These are phyloP conservation scores for Strix aluco DNA, from an alignment of 2,113 vertebrate species.

Conservation along the genomic window DNA sequence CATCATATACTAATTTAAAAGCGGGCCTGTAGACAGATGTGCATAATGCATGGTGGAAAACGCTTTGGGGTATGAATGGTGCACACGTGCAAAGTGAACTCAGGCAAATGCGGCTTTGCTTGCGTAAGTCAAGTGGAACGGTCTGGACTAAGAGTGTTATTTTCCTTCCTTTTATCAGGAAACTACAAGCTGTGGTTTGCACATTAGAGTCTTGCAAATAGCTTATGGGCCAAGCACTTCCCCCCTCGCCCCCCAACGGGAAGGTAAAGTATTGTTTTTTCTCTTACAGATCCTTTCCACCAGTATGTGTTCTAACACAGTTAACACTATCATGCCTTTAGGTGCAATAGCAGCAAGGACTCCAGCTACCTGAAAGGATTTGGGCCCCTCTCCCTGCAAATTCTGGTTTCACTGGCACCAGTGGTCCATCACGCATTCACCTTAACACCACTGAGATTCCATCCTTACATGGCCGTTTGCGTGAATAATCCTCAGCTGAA, in stretches of 20 bases:
- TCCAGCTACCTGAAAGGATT: not conserved
- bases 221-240: not conserved
- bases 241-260: fast-evolving
- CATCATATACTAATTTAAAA: fast-evolving
- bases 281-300: fast-evolving
- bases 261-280: not conserved
- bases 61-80: not conserved
- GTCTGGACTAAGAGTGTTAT: not conserved
- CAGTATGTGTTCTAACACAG: not conserved
- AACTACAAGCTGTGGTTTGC: not conserved
- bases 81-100: not conserved
- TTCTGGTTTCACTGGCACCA: too few species aligned
- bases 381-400: not conserved
- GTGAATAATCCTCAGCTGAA: not conserved
- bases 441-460: not conserved
- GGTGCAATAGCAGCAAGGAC: not conserved
- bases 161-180: not conserved
- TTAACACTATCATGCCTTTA: fast-evolving
- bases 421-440: not conserved
- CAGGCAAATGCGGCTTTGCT: fast-evolving
- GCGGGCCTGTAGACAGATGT: not conserved
- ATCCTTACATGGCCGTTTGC: fast-evolving
- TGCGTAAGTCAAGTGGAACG: fast-evolving
- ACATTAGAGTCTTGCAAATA: not conserved
- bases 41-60: not conserved